Base-by-base conservation (phyloP, 2,888 invertebrate species). In the Gari tellinella region DNA sequence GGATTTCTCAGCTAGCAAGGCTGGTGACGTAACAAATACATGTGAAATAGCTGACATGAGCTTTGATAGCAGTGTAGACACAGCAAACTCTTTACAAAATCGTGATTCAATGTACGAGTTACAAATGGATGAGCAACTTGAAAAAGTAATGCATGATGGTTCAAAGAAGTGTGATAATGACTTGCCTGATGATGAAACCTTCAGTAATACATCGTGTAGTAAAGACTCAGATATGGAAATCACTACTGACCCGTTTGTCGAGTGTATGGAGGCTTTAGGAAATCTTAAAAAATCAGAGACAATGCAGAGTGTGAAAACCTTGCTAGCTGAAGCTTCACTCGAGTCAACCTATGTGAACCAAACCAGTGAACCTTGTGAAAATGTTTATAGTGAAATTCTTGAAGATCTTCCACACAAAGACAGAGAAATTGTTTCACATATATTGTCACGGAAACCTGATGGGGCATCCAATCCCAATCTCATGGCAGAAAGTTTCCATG, bases 381-480 rank as follows among this genome's bases (percentile, higher is more conserved):
- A 31, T 31, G 31, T 31, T 4, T 31, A 31, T 10, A 7, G 31
- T 31, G 63, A 63, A 55, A 65, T 41, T 52, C 25, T 19, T 21
- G 56, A 51, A 17, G 57, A 65, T 52, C 46, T 67, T 68, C 64
- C 43, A 21, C 19, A 60, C 48, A 48, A 55, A 25, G 74, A 75
- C 38, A 60, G 58, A 61, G 79, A 74, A 43, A 56, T 70, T 46
- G 61, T 70, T 7, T 51, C 69, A n/a, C 81, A 78, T 31, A 57
- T 80, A 14, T 52, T 87, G 48, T 83, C 84, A 23, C 70, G 89
- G 46, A 88, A 86, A 93, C 97, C 97, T 5, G 97, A 97, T 88
- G 97, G 97, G 52, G 97, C 97, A 57, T 97, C 97, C 25, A 97
- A 97, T 93, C 97, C 97, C 19, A 97, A 97, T 93, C 93, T 97